Base-by-base conservation (phyloP, 2,888 invertebrate species). In the Melitaea athalia region DNA sequence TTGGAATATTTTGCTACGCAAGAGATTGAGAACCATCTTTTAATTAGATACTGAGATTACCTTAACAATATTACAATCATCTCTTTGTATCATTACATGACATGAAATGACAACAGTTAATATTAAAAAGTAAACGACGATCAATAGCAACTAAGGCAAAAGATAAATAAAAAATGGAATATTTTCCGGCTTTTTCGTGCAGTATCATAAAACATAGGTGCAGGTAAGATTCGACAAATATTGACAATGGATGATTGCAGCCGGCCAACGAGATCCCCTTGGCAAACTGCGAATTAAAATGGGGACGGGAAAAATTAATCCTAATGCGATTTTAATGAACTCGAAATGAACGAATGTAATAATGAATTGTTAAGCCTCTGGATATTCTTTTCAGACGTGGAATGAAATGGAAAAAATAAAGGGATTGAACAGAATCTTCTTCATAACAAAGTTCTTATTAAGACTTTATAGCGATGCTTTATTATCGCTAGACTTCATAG, bases 241-340 rank as follows among this genome's bases (percentile, higher is more conserved):
- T 92, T 92, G 91, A 91, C 92, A 86, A 80, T 86, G 81, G 89
- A 85, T 87, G 91, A 92, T 92, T 92, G 91, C 89, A 86, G 81
- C 80, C 85, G 88, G 85, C 89, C 85, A 82, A 82, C 84, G 80
- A 42, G 57, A 89, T 86, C 89, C 90, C 91, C 89, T 89, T 83
- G 83, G 89, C 88, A 87, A 89, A 88, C 89, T 86, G 86, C 82
- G 87, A 92, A 91, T 92, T 91, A 89, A 92, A 92, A 90, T 83
- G 82, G 89, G 91, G 88, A 91, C 87, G 91, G 89, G 90, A 92
- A 92, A 91, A 91, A 92, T 90, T 92, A 92, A 92, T 92, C 92
- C 92, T 92, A 92, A 92, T 92, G 89, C 92, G 92, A 92, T 92
- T 91, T 92, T 92, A 92, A 92, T 92, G 92, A 92, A 92, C 88